phyloP scores from a whole-genome alignment of 2,113 vertebrate genomes.

The Pedetes capensis region DNA sequence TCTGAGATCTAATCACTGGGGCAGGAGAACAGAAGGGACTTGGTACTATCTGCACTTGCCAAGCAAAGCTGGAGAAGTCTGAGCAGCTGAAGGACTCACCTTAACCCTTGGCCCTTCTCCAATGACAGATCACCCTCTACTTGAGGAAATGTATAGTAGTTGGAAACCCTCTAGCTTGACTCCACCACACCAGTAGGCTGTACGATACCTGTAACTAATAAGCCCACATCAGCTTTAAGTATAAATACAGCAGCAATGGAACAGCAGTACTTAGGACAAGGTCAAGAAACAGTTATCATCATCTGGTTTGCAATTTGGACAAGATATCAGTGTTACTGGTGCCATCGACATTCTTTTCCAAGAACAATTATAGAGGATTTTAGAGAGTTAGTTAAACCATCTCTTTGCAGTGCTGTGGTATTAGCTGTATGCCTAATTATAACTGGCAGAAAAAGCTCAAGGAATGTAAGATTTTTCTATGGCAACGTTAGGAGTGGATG shows the following conservation, averaged over 20 bases:
- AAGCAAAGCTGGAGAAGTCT: conserved; percentile 5
- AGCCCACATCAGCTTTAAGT: background rate
- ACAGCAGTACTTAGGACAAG: background rate
- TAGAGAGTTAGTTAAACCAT: conserved; percentile 35
- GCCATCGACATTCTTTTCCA: background rate
- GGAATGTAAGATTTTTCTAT: conserved; percentile 38
- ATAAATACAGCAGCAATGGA: background rate
- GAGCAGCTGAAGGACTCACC: background rate
- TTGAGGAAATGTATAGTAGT: background rate
- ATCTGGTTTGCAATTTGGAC: conserved; percentile 8
- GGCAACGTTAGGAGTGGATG: background rate
- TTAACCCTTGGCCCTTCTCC: background rate
- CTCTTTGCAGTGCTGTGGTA: conserved; percentile 12
- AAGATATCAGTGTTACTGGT: background rate
- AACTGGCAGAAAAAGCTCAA: conserved; percentile 6
- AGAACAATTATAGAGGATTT: background rate
- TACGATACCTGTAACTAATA: background rate
- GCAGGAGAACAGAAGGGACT: background rate
- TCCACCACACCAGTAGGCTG: background rate
- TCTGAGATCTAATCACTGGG: background rate
- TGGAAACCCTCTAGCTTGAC: background rate
- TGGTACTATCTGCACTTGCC: background rate
- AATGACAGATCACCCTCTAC: background rate
- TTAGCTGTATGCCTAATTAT: background rate
- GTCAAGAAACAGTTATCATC: background rate